Evolutionary conservation across 2,797 vertebrate genomes (phyloP), one percentile per base, ranked within the genome.

Genomic region (Nannoperca obscura): DNA sequence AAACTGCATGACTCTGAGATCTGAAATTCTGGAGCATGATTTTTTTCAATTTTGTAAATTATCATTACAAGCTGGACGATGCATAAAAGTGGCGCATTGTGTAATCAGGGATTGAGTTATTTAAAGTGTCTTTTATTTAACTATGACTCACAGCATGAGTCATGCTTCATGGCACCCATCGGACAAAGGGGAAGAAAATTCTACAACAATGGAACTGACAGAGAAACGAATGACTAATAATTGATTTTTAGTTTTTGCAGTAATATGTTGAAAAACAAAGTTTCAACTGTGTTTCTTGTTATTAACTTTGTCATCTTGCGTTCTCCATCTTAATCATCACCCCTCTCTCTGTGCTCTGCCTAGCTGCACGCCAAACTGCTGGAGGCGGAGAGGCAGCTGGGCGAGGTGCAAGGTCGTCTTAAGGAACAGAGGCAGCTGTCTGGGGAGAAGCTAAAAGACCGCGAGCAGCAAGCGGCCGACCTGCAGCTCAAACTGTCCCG

Each of bases 341-440:
- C 8, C 22, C 24, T 47, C 3, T 75, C 17, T 58, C 5, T 88
- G 32, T 27, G 42, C 14, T 68, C 32, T 72, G 68, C 80, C n/a
- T 88, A 99, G 98, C 92, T 99, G 82, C 98, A 99, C 44, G 93
- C 93, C 76, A 99, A 97, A 91, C 96, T 99, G 82, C 94, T 99
- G 86, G 98, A 99, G 92, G 94, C 97, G 0, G 98, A 99, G 88
- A 95, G 96, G 57, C 98, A 99, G 88, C 93, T 99, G 34, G 98
- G 98, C 0, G 98, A 99, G 88, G 96, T 95, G 0, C 98, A 99
- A 24, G 98, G 98, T 34, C 95, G 97, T 42, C 94, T 99, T 53
- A 99, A 99, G 90, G 98, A 99, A 13, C 98, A 99, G 95, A 96
- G 98, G 86, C 97, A 99, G 88, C 95, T 99, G 7, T 98, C 98